Evolutionary conservation across 2,888 invertebrate genomes (phyloP).

Genomic region (Philhelius pedissequus): DNA sequence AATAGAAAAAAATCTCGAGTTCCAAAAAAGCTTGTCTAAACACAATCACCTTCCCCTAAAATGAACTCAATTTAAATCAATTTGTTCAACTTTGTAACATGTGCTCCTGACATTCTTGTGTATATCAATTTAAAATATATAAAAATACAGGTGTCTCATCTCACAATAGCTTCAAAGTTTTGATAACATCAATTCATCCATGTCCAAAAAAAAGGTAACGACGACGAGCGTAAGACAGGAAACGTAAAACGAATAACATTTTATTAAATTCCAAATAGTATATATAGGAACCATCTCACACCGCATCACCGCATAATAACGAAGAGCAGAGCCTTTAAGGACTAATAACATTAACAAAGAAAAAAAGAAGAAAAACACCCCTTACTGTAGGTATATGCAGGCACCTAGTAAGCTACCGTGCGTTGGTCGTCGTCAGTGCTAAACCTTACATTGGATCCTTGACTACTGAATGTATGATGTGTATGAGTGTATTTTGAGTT

Average conservation of each 20-base stretch:
- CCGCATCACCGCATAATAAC: neutral
- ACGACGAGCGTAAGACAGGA: neutral
- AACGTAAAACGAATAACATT: slow-evolving; percentile 21
- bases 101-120: too few species aligned
- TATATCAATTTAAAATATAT: too few species aligned
- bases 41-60: too few species aligned
- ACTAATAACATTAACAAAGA: neutral
- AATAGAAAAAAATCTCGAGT: too few species aligned
- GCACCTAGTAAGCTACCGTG: neutral
- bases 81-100: too few species aligned
- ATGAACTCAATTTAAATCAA: too few species aligned
- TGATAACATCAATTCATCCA: slow-evolving; percentile 35
- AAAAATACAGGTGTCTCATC: neutral
- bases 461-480: neutral
- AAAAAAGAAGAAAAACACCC: too few species aligned
- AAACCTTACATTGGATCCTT: neutral
- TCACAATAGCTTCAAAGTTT: neutral
- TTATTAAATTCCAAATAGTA: slow-evolving; percentile 58
- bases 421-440: too few species aligned
- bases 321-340: neutral
- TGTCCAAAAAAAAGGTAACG: neutral
- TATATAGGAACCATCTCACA: neutral
- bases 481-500: neutral
- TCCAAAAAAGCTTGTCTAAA: too few species aligned
- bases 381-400: neutral